These are phyloP conservation scores for Teleopsis dalmanni DNA, from an alignment of 1,140 invertebrate species.

Conservation along the genomic window DNA sequence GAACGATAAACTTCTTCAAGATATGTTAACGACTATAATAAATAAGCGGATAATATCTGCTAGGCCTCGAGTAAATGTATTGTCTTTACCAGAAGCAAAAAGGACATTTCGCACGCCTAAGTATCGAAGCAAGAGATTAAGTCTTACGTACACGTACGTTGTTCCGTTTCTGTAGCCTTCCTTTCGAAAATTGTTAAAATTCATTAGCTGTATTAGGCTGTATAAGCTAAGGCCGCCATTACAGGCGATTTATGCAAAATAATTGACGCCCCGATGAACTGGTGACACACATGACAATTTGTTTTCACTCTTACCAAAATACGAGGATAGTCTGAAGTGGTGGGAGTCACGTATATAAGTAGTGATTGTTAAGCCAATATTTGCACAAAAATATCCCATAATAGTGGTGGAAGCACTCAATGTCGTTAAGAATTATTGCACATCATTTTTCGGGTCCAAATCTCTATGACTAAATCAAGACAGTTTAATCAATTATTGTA, in stretches of 20 bases:
- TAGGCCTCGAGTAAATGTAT: slow-evolving; percentile 16
- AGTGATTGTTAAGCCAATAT: no score
- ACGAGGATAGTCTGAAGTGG: no score
- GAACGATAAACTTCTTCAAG: slow-evolving; percentile 17
- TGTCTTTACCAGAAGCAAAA: background rate
- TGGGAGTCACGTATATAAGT: no score
- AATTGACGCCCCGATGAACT: slow-evolving; percentile 45
- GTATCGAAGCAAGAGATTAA: slow-evolving; percentile 37
- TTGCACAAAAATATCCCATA: no score
- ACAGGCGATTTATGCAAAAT: slow-evolving; percentile 35
- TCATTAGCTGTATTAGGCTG: slow-evolving; percentile 40
- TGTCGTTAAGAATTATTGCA: no score
- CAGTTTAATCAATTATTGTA: no score
- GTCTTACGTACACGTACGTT: slow-evolving; percentile 37
- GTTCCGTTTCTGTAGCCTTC: background rate
- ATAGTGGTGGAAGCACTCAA: no score
- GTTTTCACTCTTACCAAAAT: no score
- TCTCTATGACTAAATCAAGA: no score
- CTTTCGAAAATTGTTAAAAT: slow-evolving; percentile 30
- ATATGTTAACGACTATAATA: slow-evolving; percentile 45
- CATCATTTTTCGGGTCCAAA: no score
- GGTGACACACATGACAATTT: slow-evolving; percentile 43
- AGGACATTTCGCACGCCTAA: slow-evolving; percentile 18
- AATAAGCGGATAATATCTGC: slow-evolving; percentile 44
- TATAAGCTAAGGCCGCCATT: background rate